These are phyloP conservation scores for Clistopyga incitator DNA, from an alignment of 2,888 invertebrate genomes.

Conservation along the genomic window DNA sequence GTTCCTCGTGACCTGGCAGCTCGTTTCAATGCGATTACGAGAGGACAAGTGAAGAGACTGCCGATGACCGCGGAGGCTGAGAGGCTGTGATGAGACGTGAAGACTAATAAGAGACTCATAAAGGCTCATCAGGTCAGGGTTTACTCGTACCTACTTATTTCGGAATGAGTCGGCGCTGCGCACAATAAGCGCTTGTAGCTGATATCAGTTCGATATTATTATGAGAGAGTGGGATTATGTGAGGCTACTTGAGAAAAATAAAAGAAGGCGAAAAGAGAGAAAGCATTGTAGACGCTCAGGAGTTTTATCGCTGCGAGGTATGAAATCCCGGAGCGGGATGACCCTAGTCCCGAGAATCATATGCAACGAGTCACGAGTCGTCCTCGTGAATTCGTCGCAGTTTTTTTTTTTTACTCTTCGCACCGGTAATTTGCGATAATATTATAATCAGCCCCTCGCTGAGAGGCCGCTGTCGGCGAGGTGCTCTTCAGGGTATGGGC, in stretches of 20 bases:
- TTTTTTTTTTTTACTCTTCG: too few relatives aligned
- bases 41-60: background rate
- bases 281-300: conserved; percentile 62
- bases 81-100: conserved; percentile 27
- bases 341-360: conserved; percentile 32
- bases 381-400: conserved; percentile 75
- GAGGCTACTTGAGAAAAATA: conserved; percentile 56
- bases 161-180: conserved; percentile 50
- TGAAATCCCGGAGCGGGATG: conserved; percentile 37
- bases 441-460: conserved; percentile 77
- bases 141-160: conserved; percentile 53
- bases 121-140: conserved; percentile 40
- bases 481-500: conserved; percentile 65
- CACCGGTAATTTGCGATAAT: conserved; percentile 77
- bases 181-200: conserved; percentile 23
- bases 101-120: conserved; percentile 50
- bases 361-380: conserved; percentile 64
- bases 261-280: conserved; percentile 56
- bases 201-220: conserved; percentile 52
- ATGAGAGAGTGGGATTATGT: conserved; percentile 32
- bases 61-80: conserved; percentile 3
- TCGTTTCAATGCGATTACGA: conserved; percentile 34
- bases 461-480: conserved; percentile 51
- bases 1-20: conserved; percentile 38
- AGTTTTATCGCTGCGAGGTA: conserved; percentile 51